These are phyloP conservation scores for Phrixothrix hirtus DNA, from an alignment of 2,888 invertebrate species.

Conservation along the genomic window DNA sequence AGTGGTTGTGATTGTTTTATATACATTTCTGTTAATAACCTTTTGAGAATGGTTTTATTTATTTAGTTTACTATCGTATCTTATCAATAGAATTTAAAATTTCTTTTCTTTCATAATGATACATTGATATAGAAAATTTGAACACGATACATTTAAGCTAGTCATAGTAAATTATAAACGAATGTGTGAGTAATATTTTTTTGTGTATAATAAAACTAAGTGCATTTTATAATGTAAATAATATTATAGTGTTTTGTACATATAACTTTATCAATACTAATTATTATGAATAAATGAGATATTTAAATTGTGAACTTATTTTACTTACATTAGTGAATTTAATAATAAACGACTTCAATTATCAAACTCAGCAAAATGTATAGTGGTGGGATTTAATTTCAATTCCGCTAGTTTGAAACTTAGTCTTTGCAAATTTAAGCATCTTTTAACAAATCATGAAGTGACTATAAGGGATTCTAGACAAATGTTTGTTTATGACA, in stretches of 20 bases:
- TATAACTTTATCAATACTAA: constrained; percentile 54
- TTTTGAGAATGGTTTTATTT: too few species aligned
- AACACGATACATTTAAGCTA: constrained; percentile 52
- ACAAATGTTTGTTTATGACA: too few species aligned
- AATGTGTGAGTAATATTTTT: constrained; percentile 45
- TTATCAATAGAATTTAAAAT: too few species aligned
- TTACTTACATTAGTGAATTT: not conserved
- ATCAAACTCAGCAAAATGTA: too few species aligned
- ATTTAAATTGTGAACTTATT: constrained; percentile 38
- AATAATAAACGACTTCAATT: too few species aligned
- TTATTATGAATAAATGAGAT: constrained; percentile 54
- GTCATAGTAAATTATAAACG: constrained; percentile 53
- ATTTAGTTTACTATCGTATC: too few species aligned
- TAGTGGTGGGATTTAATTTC: too few species aligned
- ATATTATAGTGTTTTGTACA: constrained; percentile 55
- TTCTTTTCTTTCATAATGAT: too few species aligned
- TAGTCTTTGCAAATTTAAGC: too few species aligned
- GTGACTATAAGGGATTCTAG: too few species aligned
- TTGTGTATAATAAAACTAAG: constrained; percentile 47
- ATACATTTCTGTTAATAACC: constrained; percentile 6
- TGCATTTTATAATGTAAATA: constrained; percentile 55
- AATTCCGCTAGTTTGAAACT: too few species aligned
- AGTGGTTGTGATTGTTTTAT: constrained; percentile 40
- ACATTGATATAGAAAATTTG: constrained; percentile 40
- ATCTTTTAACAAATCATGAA: too few species aligned